Base-by-base conservation (phyloP, 2,113 vertebrate genomes). In the Burhinus bistriatus region DNA sequence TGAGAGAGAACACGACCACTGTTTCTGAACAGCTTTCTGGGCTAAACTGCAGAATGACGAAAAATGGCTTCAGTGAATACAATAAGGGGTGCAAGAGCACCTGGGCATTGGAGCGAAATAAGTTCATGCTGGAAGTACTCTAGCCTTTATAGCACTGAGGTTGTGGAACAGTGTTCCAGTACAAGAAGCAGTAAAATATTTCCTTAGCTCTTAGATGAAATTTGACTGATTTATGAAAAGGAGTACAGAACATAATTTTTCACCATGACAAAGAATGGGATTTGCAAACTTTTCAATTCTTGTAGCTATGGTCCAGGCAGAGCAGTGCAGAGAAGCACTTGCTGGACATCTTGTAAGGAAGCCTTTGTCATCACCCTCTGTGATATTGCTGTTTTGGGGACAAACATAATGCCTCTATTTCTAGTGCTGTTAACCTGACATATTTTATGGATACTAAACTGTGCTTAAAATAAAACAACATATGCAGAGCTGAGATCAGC, bases 401-500 rank as follows among this genome's bases (percentile, higher is more conserved):
- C 21, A 59, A 89, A 59, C 15, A 65, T 93, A 83, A 75, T 6
- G 1, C 10, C 80, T 81, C 22, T 38, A 40, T 78, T 94, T 83
- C n/a, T 71, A 71, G 11, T 81, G 40, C 20, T 78, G 47, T 52
- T 85, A 95, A 59, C 34, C 47, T 79, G 80, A 82, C 64, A 47
- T 85, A 57, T 71, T 90, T 87, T 90, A 71, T 82, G 44, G 72
- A 36, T 87, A 52, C 8, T 89, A 61, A 96, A 84, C 27, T 45
- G 32, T 93, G 61, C 69, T 95, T 89, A 87, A 95, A 87, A 95
- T 82, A 91, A 91, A 91, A 38, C 27, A 82, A 15, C 69, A 84
- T 87, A 84, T 57, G 61, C 44, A 87, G 21, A 91, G 52, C 27
- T 87, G 86, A 94, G 26, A 91, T 76, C 80, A 84, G 76, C 61